Evolutionary conservation across 2,797 vertebrate genomes (phyloP).

Genomic region (Phrynocephalus forsythii): DNA sequence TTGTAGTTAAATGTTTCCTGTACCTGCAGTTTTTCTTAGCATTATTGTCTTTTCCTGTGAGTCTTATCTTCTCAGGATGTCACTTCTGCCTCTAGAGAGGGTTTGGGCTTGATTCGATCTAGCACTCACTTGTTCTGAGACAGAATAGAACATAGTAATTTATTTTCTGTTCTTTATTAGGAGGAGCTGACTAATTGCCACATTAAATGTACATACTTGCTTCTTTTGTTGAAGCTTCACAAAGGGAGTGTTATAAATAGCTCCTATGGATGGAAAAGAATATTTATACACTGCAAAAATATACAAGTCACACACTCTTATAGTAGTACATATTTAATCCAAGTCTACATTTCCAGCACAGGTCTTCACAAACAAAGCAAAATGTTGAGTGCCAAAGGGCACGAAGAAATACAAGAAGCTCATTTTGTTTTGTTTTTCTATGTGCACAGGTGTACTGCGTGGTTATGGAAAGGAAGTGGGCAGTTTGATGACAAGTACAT

Average conservation of each 20-base stretch:
- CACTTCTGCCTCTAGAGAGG: too few relatives aligned
- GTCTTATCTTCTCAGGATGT: too few relatives aligned
- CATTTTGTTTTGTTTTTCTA: conserved; percentile 35
- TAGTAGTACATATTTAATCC: conserved; percentile 4
- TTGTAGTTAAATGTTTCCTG: too few relatives aligned
- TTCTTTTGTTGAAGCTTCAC: conserved; percentile 30
- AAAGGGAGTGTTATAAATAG: background rate
- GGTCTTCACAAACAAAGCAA: conserved; percentile 42
- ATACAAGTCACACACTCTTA: background rate
- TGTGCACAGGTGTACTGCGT: background rate
- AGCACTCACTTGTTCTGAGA: too few relatives aligned
- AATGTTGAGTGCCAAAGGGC: background rate
- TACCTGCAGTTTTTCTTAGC: too few relatives aligned
- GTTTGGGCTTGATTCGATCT: too few relatives aligned
- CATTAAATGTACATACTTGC: background rate
- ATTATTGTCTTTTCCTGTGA: too few relatives aligned
- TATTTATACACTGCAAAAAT: background rate
- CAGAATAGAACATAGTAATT: background rate
- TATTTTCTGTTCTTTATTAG: conserved; percentile 23
- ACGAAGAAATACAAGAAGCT: background rate
- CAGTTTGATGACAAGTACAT: conserved; percentile 40
- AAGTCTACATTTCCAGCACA: conserved; percentile 29
- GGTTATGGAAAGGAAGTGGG: conserved; percentile 44
- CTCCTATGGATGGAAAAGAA: conserved; percentile 22
- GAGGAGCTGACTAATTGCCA: background rate